Evolutionary conservation across 2,113 vertebrate species (phyloP).

Genomic region (Mixornis gularis): DNA sequence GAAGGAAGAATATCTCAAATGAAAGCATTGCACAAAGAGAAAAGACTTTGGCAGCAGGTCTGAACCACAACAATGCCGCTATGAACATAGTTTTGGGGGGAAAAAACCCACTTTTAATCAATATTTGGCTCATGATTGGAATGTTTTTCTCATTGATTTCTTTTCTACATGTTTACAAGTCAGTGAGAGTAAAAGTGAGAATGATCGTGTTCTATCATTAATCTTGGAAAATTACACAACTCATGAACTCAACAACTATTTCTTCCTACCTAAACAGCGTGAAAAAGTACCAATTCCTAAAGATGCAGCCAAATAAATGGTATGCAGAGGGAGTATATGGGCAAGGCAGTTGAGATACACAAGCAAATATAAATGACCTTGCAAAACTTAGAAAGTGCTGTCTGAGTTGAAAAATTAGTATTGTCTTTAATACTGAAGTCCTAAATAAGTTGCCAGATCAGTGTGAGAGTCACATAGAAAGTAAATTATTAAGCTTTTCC

Average conservation of each 20-base stretch:
- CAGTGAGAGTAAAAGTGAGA: not conserved
- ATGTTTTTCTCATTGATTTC: not conserved
- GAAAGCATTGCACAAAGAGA: not conserved
- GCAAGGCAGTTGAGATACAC: not conserved
- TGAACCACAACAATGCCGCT: not conserved
- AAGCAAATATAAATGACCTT: not conserved
- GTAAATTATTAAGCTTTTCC: constrained; percentile 5
- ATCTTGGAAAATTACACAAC: not conserved
- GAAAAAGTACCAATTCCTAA: not conserved
- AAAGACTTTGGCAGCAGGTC: not conserved
- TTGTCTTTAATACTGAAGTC: not conserved
- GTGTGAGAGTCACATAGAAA: not conserved
- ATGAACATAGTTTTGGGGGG: not conserved
- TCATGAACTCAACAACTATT: not conserved
- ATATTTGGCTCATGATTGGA: not conserved
- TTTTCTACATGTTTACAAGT: not conserved
- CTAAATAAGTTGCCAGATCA: not conserved
- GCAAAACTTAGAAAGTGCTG: not conserved
- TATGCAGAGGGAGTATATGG: not conserved
- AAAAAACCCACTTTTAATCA: not conserved
- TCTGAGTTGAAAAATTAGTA: not conserved
- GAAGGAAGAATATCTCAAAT: constrained; percentile 5
- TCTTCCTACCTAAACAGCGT: not conserved
- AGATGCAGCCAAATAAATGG: not conserved
- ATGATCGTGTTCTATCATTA: not conserved